A percentile compares a stretch with the other conserved stretches of the same genome.
Evolutionary conservation across 2,888 invertebrate genomes (phyloP).

Genomic region (Chironomus riparius): DNA sequence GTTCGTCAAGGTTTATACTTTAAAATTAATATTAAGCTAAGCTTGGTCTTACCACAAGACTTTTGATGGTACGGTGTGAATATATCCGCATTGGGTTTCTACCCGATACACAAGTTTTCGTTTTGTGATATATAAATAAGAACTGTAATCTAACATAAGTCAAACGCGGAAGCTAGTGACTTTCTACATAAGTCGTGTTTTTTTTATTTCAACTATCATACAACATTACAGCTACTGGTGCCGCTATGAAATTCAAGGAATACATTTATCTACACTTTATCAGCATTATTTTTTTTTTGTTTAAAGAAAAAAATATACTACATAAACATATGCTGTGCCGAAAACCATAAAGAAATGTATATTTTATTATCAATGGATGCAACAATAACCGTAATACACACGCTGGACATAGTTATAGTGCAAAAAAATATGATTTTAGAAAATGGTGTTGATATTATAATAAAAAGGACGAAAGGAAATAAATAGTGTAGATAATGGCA

Average conservation of each 20-base stretch:
- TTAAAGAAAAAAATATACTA: background rate
- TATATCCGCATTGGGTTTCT: too few relatives aligned
- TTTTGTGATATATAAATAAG: too few relatives aligned
- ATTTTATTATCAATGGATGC: conserved; percentile 9
- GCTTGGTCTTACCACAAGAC: too few relatives aligned
- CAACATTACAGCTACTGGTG: background rate
- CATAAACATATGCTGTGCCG: background rate
- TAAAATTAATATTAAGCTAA: too few relatives aligned
- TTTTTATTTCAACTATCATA: background rate
- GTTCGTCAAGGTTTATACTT: too few relatives aligned
- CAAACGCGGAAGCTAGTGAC: too few relatives aligned
- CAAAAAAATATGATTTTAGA: conserved; percentile 1
- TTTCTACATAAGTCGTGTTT: too few relatives aligned
- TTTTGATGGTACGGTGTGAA: too few relatives aligned
- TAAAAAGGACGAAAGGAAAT: background rate
- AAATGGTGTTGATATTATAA: background rate
- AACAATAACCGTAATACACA: conserved; percentile 24
- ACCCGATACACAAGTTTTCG: too few relatives aligned
- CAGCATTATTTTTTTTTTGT: conserved; percentile 13
- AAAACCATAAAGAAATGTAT: conserved; percentile 9
- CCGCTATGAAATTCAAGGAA: background rate
- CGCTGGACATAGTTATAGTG: background rate
- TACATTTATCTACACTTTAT: conserved; percentile 13
- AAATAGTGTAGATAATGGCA: background rate
- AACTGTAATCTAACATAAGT: too few relatives aligned